Conservation (phyloP, 64 coral and sea anemone genomes). For the Porites australiensis region DNA sequence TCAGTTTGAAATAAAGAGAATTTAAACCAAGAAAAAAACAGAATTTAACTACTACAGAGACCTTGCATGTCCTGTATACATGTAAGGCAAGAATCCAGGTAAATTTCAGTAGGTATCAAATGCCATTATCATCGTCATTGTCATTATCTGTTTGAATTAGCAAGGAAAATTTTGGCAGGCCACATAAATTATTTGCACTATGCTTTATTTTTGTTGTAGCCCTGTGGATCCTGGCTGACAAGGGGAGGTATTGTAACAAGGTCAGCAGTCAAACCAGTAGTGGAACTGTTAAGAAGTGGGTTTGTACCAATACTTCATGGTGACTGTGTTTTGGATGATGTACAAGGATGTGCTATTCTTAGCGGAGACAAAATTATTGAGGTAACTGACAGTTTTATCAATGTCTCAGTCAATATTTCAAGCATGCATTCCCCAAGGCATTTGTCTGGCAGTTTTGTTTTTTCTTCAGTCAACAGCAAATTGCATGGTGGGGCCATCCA, state of each 20-base stretch:
- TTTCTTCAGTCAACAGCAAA: no score
- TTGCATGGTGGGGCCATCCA: no score
- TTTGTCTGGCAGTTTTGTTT: no score
- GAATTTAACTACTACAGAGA: no score
- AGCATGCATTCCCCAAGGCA: no score
- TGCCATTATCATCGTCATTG: background rate
- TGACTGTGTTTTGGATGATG: constrained; percentile 82
- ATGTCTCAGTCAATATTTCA: background rate
- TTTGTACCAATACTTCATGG: constrained; percentile 90
- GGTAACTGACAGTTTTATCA: constrained; percentile 13
- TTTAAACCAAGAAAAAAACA: no score
- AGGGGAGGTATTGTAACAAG: constrained; percentile 60
- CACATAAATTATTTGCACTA: no score
- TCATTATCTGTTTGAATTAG: background rate
- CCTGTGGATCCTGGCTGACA: constrained; percentile 81
- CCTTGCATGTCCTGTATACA: no score
- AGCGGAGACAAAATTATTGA: constrained; percentile 95
- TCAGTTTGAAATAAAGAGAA: no score
- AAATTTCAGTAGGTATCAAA: no score
- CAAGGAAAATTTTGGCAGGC: no score
- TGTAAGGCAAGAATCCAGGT: no score
- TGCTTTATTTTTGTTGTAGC: background rate
- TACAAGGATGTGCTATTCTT: constrained; percentile 81
- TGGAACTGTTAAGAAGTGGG: constrained; percentile 63
- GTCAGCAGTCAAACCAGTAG: constrained; percentile 51